phyloP scores from a whole-genome alignment of 1,140 invertebrate genomes.

The Heliconius nattereri region DNA sequence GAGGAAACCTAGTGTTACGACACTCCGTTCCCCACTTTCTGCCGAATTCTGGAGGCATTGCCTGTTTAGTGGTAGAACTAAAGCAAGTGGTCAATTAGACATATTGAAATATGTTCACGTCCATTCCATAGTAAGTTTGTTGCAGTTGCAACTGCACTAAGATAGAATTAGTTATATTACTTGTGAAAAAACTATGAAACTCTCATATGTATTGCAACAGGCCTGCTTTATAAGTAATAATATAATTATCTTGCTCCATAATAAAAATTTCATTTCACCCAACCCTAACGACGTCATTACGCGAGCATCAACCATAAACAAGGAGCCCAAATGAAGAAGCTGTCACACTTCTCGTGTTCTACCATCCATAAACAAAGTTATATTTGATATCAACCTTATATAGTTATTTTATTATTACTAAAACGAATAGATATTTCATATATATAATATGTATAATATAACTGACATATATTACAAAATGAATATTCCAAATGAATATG shows the following conservation, averaged over 20 bases:
- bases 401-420: background rate
- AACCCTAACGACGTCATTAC: constrained; percentile 24
- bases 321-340: constrained; percentile 19
- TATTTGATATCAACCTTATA: background rate
- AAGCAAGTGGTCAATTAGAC: no score
- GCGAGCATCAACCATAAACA: constrained; percentile 32
- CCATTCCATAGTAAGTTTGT: no score
- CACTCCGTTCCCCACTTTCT: no score
- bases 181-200: background rate
- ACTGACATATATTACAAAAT: background rate
- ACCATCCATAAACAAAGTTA: constrained; percentile 13
- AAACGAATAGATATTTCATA: no score
- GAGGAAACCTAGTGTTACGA: no score
- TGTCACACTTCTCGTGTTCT: constrained; percentile 5
- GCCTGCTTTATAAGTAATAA: background rate
- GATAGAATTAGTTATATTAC: no score
- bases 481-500: background rate
- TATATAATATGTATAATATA: no score
- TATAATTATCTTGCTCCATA: constrained; percentile 6
- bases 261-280: constrained; percentile 22
- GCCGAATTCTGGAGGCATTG: no score
- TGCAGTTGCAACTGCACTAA: no score
- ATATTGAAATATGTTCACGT: no score
- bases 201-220: background rate
- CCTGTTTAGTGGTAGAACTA: no score